Evolutionary conservation across 2,113 vertebrate species (phyloP).

Genomic region (Etia nguti): DNA sequence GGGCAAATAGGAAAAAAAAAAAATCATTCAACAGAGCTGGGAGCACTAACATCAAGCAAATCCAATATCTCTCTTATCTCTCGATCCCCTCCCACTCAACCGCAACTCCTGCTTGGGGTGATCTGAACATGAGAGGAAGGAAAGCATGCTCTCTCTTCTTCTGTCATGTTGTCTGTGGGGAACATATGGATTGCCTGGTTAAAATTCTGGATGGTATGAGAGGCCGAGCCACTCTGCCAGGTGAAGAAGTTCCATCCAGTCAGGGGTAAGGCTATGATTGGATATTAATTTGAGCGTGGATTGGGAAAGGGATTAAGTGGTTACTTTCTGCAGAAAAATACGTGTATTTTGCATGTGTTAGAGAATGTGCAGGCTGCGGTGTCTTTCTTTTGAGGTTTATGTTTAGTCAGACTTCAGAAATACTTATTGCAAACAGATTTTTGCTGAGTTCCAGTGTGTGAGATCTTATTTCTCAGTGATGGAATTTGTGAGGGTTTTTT

Average conservation of each 20-base stretch:
- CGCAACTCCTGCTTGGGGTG: constrained; percentile 74
- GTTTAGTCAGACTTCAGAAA: not conserved
- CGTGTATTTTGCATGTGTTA: not conserved
- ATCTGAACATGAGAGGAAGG: constrained; percentile 42
- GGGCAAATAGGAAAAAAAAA: constrained; percentile 37
- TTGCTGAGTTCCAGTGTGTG: not conserved
- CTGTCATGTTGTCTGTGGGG: constrained; percentile 14
- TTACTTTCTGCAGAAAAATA: not conserved
- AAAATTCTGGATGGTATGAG: constrained; percentile 13
- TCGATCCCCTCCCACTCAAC: constrained; percentile 74
- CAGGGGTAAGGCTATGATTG: not conserved
- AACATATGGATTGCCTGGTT: constrained; percentile 42
- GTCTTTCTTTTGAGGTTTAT: not conserved
- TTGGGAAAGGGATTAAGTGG: not conserved
- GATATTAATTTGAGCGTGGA: not conserved
- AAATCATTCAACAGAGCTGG: constrained; percentile 46
- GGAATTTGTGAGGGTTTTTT: not conserved
- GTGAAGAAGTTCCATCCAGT: constrained; percentile 6
- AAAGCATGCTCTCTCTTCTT: constrained; percentile 1
- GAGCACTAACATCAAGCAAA: constrained; percentile 53
- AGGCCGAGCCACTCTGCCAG: constrained; percentile 3
- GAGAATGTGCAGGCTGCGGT: not conserved
- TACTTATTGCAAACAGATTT: not conserved
- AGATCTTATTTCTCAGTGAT: not conserved
- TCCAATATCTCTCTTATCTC: constrained; percentile 66